phyloP scores from a whole-genome alignment of 2,888 invertebrate species.

The Odontocerum albicorne region DNA sequence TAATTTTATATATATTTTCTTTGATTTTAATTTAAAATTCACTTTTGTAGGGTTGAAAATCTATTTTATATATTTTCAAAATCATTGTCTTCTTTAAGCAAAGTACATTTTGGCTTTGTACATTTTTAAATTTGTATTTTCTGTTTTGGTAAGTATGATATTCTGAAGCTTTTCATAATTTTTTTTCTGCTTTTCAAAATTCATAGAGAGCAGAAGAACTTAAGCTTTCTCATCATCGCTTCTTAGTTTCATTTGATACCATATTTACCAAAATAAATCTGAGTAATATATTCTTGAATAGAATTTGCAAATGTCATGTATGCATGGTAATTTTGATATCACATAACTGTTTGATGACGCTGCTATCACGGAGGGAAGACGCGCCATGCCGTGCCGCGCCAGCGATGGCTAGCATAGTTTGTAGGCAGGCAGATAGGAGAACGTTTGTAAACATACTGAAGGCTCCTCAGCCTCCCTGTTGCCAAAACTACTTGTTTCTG shows the following conservation, averaged over 20 bases:
- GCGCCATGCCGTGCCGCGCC: constrained; percentile 10
- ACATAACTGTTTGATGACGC: constrained; percentile 31
- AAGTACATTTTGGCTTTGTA: constrained; percentile 38
- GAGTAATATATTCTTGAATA: constrained; percentile 27
- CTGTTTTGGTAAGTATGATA: constrained; percentile 11
- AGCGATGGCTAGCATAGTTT: constrained; percentile 23
- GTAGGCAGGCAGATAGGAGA: constrained; percentile 30
- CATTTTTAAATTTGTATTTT: constrained; percentile 28
- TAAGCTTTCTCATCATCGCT: neutral
- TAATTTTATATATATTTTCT: constrained; percentile 38
- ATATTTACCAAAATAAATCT: constrained; percentile 19
- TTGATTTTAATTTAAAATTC: constrained; percentile 39
- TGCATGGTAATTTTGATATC: constrained; percentile 37
- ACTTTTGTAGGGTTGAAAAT: constrained; percentile 38
- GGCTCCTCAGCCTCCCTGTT: no score
- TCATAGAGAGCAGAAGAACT: neutral
- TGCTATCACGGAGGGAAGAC: constrained; percentile 23
- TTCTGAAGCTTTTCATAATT: neutral
- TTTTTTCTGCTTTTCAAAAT: neutral
- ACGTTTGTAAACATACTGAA: constrained; percentile 30
- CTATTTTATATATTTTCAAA: constrained; percentile 35
- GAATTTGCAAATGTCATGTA: constrained; percentile 36
- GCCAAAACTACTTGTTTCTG: no score
- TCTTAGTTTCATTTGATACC: constrained; percentile 3
- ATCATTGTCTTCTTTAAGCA: constrained; percentile 38